Percentiles rank a stretch among this genome's conserved stretches.
phyloP scores from a whole-genome alignment of 1,140 invertebrate genomes.

The Mamestra configurata region DNA sequence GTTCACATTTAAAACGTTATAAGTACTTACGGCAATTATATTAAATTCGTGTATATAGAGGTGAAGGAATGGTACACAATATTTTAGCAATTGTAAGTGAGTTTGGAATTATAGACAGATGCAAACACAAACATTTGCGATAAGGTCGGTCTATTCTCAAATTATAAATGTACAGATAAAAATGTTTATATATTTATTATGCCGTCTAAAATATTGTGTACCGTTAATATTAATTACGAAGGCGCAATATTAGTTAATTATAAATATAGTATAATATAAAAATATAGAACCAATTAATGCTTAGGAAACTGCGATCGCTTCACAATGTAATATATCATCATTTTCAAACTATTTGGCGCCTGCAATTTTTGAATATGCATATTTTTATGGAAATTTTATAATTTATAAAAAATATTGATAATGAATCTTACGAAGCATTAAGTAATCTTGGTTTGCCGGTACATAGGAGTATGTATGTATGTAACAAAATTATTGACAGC shows the following conservation, averaged over 20 bases:
- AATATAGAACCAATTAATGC: conserved; percentile 28
- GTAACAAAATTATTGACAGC: conserved; percentile 41
- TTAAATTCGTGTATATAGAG: conserved; percentile 19
- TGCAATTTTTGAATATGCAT: neutral
- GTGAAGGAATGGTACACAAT: conserved; percentile 7
- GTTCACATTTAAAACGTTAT: conserved; percentile 24
- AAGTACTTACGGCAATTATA: conserved; percentile 45
- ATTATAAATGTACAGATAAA: conserved; percentile 27
- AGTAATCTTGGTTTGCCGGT: conserved; percentile 1
- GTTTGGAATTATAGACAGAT: neutral
- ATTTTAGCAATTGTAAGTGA: neutral
- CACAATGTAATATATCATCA: neutral
- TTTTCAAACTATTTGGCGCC: neutral
- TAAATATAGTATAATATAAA: neutral
- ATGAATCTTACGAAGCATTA: neutral
- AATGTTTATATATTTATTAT: conserved; percentile 26
- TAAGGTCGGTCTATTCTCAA: neutral
- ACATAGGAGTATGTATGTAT: conserved; percentile 40
- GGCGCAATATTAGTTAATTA: conserved; percentile 25
- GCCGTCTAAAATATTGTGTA: conserved; percentile 16
- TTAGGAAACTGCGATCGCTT: conserved; percentile 28
- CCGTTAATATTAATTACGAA: neutral
- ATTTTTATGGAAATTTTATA: neutral
- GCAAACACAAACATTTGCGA: neutral
- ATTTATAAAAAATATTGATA: conserved; percentile 6